Evolutionary conservation across 2,888 invertebrate species (phyloP).

Genomic region (Orchesella flavescens): DNA sequence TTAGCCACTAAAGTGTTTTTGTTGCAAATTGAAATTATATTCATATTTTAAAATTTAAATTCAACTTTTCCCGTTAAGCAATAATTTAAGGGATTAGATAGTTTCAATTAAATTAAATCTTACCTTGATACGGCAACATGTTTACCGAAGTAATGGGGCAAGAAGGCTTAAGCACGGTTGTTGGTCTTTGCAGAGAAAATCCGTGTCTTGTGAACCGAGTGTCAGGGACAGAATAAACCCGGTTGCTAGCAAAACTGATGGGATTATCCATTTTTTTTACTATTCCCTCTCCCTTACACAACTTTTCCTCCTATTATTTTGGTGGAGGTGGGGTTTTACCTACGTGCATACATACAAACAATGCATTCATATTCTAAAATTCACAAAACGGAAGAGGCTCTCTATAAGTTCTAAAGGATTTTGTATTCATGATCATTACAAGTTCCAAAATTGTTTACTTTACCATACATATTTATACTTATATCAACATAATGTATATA

Average conservation of each 20-base stretch:
- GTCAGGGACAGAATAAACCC: slow-evolving; percentile 69
- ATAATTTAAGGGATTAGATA: no score
- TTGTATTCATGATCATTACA: slow-evolving; percentile 13
- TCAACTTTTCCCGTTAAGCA: neutral
- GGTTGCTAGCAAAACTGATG: slow-evolving; percentile 60
- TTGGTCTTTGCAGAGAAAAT: slow-evolving; percentile 62
- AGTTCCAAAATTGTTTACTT: slow-evolving; percentile 39
- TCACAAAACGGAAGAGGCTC: neutral
- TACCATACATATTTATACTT: slow-evolving; percentile 48
- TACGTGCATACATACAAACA: neutral
- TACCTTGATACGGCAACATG: slow-evolving; percentile 69
- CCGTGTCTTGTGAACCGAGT: slow-evolving; percentile 65
- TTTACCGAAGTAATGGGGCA: slow-evolving; percentile 65
- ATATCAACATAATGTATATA: neutral
- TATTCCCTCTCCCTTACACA: slow-evolving; percentile 2
- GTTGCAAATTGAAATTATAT: no score
- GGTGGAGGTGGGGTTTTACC: slow-evolving; percentile 38
- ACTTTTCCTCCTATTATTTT: slow-evolving; percentile 46
- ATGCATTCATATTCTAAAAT: slow-evolving; percentile 5
- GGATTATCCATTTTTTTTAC: slow-evolving; percentile 63
- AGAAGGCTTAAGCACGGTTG: slow-evolving; percentile 60
- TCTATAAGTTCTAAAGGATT: no score
- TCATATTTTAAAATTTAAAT: no score
- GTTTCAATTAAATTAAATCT: slow-evolving; percentile 27
- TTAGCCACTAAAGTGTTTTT: slow-evolving; percentile 51